Evolutionary conservation across 2,888 invertebrate genomes (phyloP).

Genomic region (Saturnia pavonia): DNA sequence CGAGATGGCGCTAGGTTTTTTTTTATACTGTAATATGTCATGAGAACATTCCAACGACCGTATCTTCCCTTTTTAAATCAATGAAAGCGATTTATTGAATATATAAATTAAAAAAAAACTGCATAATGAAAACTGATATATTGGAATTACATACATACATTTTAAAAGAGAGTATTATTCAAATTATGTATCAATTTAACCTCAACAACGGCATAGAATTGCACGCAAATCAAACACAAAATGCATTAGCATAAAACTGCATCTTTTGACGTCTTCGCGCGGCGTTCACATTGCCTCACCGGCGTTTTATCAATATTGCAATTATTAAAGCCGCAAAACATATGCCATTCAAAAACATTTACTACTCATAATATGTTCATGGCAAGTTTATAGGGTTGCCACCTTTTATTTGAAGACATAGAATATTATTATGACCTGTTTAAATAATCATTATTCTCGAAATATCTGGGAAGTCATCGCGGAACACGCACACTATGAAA

Average conservation of each 20-base stretch:
- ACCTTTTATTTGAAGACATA: background rate
- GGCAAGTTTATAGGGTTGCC: background rate
- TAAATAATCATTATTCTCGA: too few species aligned
- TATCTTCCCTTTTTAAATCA: too few species aligned
- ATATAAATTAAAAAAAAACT: too few species aligned
- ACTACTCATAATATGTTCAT: conserved; percentile 19
- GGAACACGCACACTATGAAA: too few species aligned
- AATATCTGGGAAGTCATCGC: too few species aligned
- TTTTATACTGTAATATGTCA: too few species aligned
- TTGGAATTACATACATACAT: too few species aligned
- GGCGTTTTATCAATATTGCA: conserved; percentile 47
- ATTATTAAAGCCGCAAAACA: conserved; percentile 77
- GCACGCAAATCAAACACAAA: conserved; percentile 73
- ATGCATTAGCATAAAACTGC: conserved; percentile 60
- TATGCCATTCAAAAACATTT: conserved; percentile 59
- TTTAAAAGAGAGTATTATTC: too few species aligned
- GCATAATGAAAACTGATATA: too few species aligned
- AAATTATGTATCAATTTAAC: conserved; percentile 14
- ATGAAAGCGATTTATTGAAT: too few species aligned
- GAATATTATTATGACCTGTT: background rate
- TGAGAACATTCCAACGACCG: too few species aligned
- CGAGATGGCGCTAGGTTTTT: too few species aligned
- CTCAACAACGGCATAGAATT: conserved; percentile 40
- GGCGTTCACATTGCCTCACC: conserved; percentile 25
- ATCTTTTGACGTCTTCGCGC: conserved; percentile 30